Evolutionary conservation across 2,797 vertebrate species (phyloP).

Genomic region (Mus spretus): DNA sequence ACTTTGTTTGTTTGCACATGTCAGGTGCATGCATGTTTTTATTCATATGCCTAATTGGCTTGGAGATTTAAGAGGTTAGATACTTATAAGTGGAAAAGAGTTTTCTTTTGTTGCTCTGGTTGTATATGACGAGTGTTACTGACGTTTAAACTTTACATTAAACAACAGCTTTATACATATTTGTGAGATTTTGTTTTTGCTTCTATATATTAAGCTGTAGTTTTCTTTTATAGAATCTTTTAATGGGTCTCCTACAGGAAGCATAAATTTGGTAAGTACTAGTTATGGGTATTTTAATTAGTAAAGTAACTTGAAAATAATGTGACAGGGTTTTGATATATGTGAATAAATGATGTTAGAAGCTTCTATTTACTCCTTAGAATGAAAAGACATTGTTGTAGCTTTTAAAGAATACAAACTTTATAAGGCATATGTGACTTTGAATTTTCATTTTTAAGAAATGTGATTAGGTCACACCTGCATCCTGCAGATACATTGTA

Average conservation of each 20-base stretch:
- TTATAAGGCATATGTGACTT: constrained; percentile 35
- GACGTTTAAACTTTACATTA: constrained; percentile 50
- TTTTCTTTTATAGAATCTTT: constrained; percentile 93
- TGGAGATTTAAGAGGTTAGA: neutral
- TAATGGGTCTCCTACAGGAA: constrained; percentile 98
- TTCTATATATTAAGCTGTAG: constrained; percentile 75
- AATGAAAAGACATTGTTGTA: neutral
- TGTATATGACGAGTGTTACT: constrained; percentile 74
- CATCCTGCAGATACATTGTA: constrained; percentile 1
- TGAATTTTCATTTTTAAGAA: constrained; percentile 62
- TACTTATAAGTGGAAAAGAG: constrained; percentile 32
- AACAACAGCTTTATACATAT: constrained; percentile 26
- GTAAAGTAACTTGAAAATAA: constrained; percentile 58
- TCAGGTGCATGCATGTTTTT: neutral
- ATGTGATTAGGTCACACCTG: neutral
- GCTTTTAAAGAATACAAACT: constrained; percentile 64
- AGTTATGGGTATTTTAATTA: constrained; percentile 42
- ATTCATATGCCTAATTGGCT: constrained; percentile 32
- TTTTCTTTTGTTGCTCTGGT: neutral
- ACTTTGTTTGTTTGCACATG: neutral
- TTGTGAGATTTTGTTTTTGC: constrained; percentile 24
- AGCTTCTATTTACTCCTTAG: neutral
- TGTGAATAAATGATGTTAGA: constrained; percentile 38
- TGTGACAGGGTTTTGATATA: neutral
- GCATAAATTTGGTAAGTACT: constrained; percentile 95